Evolutionary conservation across 2,113 vertebrate genomes (phyloP).

Genomic region (Silurus asotus): DNA sequence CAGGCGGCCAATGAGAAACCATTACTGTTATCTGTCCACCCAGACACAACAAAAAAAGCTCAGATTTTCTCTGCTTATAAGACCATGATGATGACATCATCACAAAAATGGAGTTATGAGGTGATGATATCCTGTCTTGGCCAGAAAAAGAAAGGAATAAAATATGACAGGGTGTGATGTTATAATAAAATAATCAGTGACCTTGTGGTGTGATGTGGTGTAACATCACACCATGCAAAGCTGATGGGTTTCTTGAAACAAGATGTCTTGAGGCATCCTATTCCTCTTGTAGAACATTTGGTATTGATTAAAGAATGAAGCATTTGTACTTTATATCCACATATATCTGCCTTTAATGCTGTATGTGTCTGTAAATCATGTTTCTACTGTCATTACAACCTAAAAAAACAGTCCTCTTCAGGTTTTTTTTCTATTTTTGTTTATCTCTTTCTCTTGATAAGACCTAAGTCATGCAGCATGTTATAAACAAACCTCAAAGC

Average conservation of each 20-base stretch:
- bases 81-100: not conserved
- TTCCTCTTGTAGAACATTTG: not conserved
- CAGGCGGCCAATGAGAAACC: slow-evolving; percentile 17
- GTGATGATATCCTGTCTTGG: not conserved
- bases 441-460: not conserved
- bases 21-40: not conserved
- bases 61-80: not conserved
- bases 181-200: not conserved
- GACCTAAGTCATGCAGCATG: not conserved
- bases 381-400: too few relatives aligned
- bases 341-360: not conserved
- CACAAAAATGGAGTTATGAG: not conserved
- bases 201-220: not conserved
- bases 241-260: not conserved
- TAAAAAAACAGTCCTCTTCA: too few relatives aligned
- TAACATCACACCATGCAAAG: not conserved
- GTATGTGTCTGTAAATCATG: too few relatives aligned
- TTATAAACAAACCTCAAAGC: not conserved
- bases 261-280: not conserved
- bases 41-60: slow-evolving; percentile 8
- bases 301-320: not conserved
- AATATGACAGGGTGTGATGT: not conserved
- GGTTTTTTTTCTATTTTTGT: not conserved
- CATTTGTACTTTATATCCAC: not conserved
- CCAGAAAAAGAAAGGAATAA: not conserved